Conservation (phyloP, 2,113 vertebrate species). For the Patagioenas fasciata region DNA sequence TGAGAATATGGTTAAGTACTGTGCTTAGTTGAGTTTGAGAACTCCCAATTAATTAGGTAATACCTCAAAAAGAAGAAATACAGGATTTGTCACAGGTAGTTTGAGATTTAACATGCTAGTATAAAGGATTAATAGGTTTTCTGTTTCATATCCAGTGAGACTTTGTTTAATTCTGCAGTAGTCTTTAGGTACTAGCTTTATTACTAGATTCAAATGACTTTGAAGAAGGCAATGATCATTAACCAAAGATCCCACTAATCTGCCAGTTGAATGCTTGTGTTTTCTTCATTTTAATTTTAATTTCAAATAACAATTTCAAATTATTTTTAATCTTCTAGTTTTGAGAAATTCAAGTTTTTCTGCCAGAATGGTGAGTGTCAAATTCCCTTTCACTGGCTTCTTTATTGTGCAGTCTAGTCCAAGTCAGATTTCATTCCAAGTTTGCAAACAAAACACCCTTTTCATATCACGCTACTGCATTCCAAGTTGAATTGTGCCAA, state of each 20-base stretch:
- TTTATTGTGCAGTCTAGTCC: conserved; percentile 11
- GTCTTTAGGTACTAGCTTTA: not conserved
- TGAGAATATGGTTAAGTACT: not conserved
- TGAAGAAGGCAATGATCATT: not conserved
- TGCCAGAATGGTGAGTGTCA: conserved; percentile 30
- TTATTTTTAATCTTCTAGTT: not conserved
- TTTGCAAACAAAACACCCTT: conserved; percentile 40
- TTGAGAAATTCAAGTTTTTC: not conserved
- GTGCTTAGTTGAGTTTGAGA: not conserved
- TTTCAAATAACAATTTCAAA: not conserved
- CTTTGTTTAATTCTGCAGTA: not conserved
- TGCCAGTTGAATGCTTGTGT: not conserved
- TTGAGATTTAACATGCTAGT: not conserved
- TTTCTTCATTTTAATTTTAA: not conserved
- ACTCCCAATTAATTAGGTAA: not conserved
- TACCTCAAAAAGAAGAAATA: not conserved
- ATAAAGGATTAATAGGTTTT: not conserved
- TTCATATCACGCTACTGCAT: not conserved
- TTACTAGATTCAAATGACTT: not conserved
- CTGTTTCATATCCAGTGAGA: not conserved
- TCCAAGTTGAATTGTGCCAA: conserved; percentile 29
- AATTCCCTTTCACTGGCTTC: conserved; percentile 39
- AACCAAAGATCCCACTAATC: not conserved
- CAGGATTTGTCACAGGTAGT: not conserved
- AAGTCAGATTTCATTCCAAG: conserved; percentile 30